These are phyloP conservation scores for Graphium colonna DNA, from an alignment of 2,888 invertebrate species.

Conservation along the genomic window DNA sequence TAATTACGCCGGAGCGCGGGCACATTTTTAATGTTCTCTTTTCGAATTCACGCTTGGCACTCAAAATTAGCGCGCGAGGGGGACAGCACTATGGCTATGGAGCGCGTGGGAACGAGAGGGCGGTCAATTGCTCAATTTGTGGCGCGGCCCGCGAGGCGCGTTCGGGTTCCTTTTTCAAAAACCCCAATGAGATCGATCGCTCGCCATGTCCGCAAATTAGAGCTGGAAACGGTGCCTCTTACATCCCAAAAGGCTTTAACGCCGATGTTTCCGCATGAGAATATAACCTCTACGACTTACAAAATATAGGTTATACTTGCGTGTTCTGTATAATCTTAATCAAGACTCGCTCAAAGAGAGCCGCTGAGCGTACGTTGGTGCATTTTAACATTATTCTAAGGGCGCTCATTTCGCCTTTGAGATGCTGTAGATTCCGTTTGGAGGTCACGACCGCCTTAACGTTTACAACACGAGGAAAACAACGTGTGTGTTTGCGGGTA, in stretches of 20 bases:
- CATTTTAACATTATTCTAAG: conserved; percentile 61
- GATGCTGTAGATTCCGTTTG: conserved; percentile 36
- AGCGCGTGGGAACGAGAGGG: conserved; percentile 49
- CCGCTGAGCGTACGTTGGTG: conserved; percentile 62
- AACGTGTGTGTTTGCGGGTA: neutral
- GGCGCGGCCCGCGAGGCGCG: conserved; percentile 61
- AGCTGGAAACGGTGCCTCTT: conserved; percentile 76
- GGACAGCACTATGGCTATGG: conserved; percentile 35
- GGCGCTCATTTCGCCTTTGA: conserved; percentile 52
- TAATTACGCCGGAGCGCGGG: conserved; percentile 43
- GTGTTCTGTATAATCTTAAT: conserved; percentile 49
- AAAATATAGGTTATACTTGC: conserved; percentile 30
- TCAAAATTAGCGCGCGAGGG: conserved; percentile 40
- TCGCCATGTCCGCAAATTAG: conserved; percentile 78
- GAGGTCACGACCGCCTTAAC: conserved; percentile 38
- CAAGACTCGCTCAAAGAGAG: conserved; percentile 61
- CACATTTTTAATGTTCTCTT: conserved; percentile 56
- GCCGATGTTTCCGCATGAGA: conserved; percentile 27
- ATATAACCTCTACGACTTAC: conserved; percentile 32
- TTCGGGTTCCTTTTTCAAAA: conserved; percentile 71
- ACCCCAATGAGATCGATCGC: conserved; percentile 77
- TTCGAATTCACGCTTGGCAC: conserved; percentile 46
- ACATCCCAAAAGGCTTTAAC: conserved; percentile 45
- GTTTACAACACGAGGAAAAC: too few species aligned
- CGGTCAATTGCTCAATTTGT: conserved; percentile 78